Evolutionary conservation across 2,113 vertebrate genomes (phyloP).

Genomic region (Colistium nudipinnis): DNA sequence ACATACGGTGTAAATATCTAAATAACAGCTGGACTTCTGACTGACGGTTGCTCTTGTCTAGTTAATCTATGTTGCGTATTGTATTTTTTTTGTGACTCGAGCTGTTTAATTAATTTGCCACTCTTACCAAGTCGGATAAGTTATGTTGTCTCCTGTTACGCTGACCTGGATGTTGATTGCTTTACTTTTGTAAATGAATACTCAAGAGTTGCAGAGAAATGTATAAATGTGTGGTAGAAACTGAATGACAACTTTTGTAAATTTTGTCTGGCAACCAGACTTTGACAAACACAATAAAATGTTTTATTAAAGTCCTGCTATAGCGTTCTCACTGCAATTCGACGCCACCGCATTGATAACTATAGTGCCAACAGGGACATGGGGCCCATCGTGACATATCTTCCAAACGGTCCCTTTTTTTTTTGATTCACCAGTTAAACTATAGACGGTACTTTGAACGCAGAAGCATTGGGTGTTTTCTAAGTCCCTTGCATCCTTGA

Average conservation of each 20-base stretch:
- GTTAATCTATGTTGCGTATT: conserved; percentile 57
- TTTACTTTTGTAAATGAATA: conserved; percentile 55
- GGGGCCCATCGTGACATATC: neutral
- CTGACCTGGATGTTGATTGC: conserved; percentile 33
- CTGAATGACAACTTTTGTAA: conserved; percentile 81
- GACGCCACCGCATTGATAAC: neutral
- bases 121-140: conserved; percentile 61
- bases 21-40: conserved; percentile 55
- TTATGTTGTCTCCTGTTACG: conserved; percentile 68
- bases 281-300: conserved; percentile 80
- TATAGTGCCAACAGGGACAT: neutral
- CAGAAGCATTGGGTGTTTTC: neutral
- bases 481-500: too few relatives aligned
- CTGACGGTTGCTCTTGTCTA: conserved; percentile 46
- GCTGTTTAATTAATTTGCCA: conserved; percentile 49
- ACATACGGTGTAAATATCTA: conserved; percentile 66
- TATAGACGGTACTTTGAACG: neutral
- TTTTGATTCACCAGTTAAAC: neutral
- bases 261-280: conserved; percentile 87
- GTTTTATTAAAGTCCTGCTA: conserved; percentile 64
- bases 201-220: conserved; percentile 75
- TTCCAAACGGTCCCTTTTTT: conserved; percentile 1
- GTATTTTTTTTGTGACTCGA: conserved; percentile 63
- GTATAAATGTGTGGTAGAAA: conserved; percentile 75
- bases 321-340: neutral